phyloP scores from a whole-genome alignment of 2,113 vertebrate genomes.

The Petrocephalus microphthalmus region DNA sequence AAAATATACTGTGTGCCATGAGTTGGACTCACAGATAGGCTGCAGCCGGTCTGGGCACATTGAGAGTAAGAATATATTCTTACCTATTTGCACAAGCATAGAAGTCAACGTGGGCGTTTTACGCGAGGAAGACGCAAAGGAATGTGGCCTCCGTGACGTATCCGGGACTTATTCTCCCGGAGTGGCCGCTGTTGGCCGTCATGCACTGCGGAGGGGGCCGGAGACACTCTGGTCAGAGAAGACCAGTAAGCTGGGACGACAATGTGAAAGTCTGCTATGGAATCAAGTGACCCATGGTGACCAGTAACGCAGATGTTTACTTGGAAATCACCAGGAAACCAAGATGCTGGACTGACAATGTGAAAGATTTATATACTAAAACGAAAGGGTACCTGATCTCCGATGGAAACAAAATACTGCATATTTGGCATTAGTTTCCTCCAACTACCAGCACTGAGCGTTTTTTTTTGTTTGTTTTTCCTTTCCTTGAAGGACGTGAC shows the following conservation, averaged over 20 bases:
- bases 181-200: slow-evolving; percentile 25
- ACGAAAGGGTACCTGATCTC: neutral
- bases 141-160: slow-evolving; percentile 18
- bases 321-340: neutral
- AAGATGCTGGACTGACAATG: neutral
- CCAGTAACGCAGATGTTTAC: neutral
- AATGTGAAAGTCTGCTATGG: slow-evolving; percentile 30
- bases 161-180: slow-evolving; percentile 19
- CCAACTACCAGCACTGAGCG: slow-evolving; percentile 14
- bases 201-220: slow-evolving; percentile 18
- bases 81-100: slow-evolving; percentile 72
- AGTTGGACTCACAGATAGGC: slow-evolving; percentile 60
- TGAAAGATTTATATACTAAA: neutral
- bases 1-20: slow-evolving; percentile 72
- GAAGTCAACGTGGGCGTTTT: slow-evolving; percentile 32
- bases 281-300: neutral
- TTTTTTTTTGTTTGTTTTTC: too few species aligned
- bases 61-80: slow-evolving; percentile 45
- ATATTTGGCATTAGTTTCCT: neutral
- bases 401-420: neutral
- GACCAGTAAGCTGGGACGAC: neutral
- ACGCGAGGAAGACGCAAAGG: neutral
- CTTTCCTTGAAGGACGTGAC: neutral
- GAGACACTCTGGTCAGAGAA: neutral
- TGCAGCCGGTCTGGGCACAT: slow-evolving; percentile 55